phyloP scores from a whole-genome alignment of 2,797 vertebrate species.

The Enteromius radiatus region DNA sequence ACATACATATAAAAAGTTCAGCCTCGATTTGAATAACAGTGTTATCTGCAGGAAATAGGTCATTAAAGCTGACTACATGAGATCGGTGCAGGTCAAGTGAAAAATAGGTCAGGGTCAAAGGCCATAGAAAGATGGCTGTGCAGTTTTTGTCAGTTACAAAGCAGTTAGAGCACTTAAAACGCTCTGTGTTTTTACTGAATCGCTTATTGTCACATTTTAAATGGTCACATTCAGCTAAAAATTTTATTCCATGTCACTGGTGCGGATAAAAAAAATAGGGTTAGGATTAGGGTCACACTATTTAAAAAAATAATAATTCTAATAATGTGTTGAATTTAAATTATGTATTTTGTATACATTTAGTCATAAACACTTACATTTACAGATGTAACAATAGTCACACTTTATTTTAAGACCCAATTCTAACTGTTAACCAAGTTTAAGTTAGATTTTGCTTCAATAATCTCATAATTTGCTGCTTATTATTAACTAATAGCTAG shows the following conservation, averaged over 20 bases:
- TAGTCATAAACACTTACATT: neutral
- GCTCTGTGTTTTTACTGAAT: neutral
- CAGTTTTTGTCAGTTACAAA: constrained; percentile 12
- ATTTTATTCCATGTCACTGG: neutral
- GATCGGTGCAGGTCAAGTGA: constrained; percentile 39
- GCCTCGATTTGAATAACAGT: neutral
- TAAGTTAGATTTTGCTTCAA: no score
- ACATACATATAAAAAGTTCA: neutral
- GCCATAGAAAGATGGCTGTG: constrained; percentile 16
- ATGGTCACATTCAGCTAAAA: neutral
- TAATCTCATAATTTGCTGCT: no score
- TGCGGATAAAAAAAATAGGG: neutral
- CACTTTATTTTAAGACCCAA: no score
- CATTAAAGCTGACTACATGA: constrained; percentile 6
- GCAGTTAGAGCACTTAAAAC: neutral
- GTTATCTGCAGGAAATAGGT: constrained; percentile 18
- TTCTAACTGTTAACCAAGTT: no score
- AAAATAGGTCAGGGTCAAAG: constrained; percentile 33
- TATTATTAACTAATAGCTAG: no score
- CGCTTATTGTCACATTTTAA: neutral
- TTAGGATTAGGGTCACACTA: neutral
- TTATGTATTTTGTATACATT: neutral
- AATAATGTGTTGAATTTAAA: neutral
- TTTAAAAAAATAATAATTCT: neutral
- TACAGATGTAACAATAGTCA: neutral